These are phyloP conservation scores for Drosophila falleni DNA, from an alignment of 2,888 invertebrate species.

Conservation along the genomic window DNA sequence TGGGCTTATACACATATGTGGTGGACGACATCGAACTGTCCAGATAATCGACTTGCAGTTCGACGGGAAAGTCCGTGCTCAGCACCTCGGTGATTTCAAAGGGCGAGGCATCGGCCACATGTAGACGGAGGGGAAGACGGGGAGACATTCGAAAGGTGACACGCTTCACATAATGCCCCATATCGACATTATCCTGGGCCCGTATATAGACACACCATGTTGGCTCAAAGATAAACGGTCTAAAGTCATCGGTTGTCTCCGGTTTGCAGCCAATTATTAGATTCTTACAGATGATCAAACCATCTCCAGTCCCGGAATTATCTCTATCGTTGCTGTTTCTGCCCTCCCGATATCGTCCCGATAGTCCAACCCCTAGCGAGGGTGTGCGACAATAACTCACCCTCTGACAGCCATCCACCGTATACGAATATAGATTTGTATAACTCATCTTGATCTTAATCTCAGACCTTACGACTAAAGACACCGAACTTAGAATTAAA, in stretches of 20 bases:
- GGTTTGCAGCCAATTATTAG: constrained; percentile 59
- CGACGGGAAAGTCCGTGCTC: constrained; percentile 50
- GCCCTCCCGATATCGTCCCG: constrained; percentile 6
- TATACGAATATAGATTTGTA: constrained; percentile 5
- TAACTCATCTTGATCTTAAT: constrained; percentile 7
- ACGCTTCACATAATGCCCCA: constrained; percentile 55
- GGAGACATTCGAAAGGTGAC: constrained; percentile 63
- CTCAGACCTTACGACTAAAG: not conserved
- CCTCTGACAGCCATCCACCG: constrained; percentile 35
- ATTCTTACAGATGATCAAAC: constrained; percentile 54
- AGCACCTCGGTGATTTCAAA: constrained; percentile 62
- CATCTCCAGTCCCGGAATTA: constrained; percentile 24
- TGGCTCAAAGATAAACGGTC: constrained; percentile 55
- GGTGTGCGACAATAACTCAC: constrained; percentile 37
- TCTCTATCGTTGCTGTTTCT: constrained; percentile 1
- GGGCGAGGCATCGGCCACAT: constrained; percentile 49
- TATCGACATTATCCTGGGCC: constrained; percentile 39
- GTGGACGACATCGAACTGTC: constrained; percentile 61
- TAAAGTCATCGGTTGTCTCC: constrained; percentile 54
- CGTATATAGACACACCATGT: constrained; percentile 67
- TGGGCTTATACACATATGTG: constrained; percentile 59
- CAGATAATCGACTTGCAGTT: constrained; percentile 49
- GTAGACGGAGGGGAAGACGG: constrained; percentile 58
- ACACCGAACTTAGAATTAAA: not conserved
- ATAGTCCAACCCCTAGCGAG: not conserved